Conservation (phyloP, 2,113 vertebrate genomes). For the Spheniscus mendiculus region DNA sequence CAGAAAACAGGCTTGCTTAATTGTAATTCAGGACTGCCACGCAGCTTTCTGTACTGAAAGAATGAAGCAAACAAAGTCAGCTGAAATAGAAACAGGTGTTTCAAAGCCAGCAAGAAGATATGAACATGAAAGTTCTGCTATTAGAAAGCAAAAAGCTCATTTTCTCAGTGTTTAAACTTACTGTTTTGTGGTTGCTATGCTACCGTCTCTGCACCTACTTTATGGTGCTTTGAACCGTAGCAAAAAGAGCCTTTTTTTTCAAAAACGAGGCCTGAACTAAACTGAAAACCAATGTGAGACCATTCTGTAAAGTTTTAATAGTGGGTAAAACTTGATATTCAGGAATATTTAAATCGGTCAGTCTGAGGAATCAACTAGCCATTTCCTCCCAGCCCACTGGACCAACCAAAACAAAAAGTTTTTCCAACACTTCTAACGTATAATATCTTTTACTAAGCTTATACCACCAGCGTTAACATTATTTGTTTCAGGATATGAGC, state of each 20-base stretch:
- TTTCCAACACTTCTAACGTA: background rate
- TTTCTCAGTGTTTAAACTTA: slow-evolving; percentile 50
- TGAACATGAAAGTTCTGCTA: slow-evolving; percentile 28
- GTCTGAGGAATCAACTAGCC: background rate
- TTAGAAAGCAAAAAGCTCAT: slow-evolving; percentile 52
- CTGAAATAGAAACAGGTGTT: slow-evolving; percentile 36
- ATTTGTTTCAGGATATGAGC: background rate
- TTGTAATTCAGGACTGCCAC: background rate
- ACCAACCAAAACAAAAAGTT: background rate
- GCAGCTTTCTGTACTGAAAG: background rate
- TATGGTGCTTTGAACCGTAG: background rate
- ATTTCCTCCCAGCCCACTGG: background rate
- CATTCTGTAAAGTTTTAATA: background rate
- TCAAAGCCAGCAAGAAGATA: slow-evolving; percentile 27
- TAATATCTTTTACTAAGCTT: background rate
- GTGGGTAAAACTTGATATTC: background rate
- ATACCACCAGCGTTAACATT: background rate
- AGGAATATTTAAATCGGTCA: background rate
- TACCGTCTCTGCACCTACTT: background rate
- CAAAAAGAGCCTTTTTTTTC: background rate
- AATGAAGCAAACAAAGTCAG: background rate
- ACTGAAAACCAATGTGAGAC: background rate
- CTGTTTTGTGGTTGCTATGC: slow-evolving; percentile 44
- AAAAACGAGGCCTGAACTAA: background rate
- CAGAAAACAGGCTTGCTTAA: background rate